Base-by-base conservation (phyloP, 2,888 invertebrate species). In the Tachina lurida region DNA sequence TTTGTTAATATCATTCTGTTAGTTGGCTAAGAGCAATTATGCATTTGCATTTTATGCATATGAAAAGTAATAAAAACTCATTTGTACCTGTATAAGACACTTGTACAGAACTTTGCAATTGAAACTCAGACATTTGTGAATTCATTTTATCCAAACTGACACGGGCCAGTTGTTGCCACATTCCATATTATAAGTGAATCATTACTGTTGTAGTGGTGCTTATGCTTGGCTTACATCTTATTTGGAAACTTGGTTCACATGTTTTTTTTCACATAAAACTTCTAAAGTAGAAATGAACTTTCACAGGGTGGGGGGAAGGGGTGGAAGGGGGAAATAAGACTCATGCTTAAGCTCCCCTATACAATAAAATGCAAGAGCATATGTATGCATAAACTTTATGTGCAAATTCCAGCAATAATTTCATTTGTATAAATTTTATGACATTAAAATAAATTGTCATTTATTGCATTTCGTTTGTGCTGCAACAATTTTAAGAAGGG, bases 81-180 rank as follows among this genome's bases (percentile, higher is more conserved):
- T 73, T 68, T 52, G 13, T 63, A 70, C 31, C 75, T 75, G 68
- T 45, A 62, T 19, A 41, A 41, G 79, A 65, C 76, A 71, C 52
- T 52, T 81, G 63, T 62, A 9, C 56, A 19, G 39, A 58, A 71
- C 68, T 71, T 67, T 22, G 13, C 52, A 74, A 67, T 74, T 67
- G 74, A 73, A 74, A 73, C n/a, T 52, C 17, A 52, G 65, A 58
- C 52, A 65, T 80, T 73, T 56, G 74, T 74, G 58, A 67, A 67
- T 49, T 49, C 10, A 52, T 80, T 67, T 73, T 31, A 43, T 74
- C 0, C 19, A n/a, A 22, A 56, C 15, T 39, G 39, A 56, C 17
- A 41, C 4, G 63, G 63, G 39, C 9, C 41, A 39, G 62, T 71
- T 79, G 31, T 65, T 56, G 79, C 22, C 62, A 45, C 7, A 62